These are phyloP conservation scores for Drosophila quadrilineata DNA, from an alignment of 1,140 invertebrate genomes.

Conservation along the genomic window DNA sequence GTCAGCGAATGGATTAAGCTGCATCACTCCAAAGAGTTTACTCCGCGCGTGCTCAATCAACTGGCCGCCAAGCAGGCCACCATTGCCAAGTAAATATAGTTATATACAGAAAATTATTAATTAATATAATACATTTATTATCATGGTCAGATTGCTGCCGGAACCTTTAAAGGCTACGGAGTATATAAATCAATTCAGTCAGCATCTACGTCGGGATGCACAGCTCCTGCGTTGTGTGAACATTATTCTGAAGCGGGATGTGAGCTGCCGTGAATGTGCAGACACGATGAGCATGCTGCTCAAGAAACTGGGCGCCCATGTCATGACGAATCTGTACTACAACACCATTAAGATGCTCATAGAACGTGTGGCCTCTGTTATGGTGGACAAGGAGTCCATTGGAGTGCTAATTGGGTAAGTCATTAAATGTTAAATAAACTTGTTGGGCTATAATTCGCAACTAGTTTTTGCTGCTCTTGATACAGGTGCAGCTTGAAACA, in stretches of 20 bases:
- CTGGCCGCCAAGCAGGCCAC: slow-evolving; percentile 83
- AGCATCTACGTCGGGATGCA: slow-evolving; percentile 89
- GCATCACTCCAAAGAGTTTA: slow-evolving; percentile 85
- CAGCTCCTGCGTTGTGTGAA: slow-evolving; percentile 92
- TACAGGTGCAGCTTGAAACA: too few relatives aligned
- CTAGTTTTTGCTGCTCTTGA: too few relatives aligned
- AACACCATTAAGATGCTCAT: slow-evolving; percentile 97
- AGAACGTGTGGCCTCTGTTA: slow-evolving; percentile 96
- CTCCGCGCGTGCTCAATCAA: slow-evolving; percentile 86
- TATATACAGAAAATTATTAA: not conserved
- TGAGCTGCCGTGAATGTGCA: slow-evolving; percentile 94
- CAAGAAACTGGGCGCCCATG: slow-evolving; percentile 95
- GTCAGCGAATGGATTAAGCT: slow-evolving; percentile 93
- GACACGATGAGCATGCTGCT: slow-evolving; percentile 90
- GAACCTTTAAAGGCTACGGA: slow-evolving; percentile 96
- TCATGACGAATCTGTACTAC: slow-evolving; percentile 97
- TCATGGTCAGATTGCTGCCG: slow-evolving; percentile 85
- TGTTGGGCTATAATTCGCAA: too few relatives aligned
- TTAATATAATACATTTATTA: not conserved
- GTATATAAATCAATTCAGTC: slow-evolving; percentile 94
- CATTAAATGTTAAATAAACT: too few relatives aligned
- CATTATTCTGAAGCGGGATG: slow-evolving; percentile 91
- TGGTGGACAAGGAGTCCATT: slow-evolving; percentile 95
- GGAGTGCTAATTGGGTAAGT: slow-evolving; percentile 86
- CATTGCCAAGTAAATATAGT: slow-evolving; percentile 65